Evolutionary conservation across 2,888 invertebrate genomes (phyloP).

Genomic region (Ormyrus labotus): DNA sequence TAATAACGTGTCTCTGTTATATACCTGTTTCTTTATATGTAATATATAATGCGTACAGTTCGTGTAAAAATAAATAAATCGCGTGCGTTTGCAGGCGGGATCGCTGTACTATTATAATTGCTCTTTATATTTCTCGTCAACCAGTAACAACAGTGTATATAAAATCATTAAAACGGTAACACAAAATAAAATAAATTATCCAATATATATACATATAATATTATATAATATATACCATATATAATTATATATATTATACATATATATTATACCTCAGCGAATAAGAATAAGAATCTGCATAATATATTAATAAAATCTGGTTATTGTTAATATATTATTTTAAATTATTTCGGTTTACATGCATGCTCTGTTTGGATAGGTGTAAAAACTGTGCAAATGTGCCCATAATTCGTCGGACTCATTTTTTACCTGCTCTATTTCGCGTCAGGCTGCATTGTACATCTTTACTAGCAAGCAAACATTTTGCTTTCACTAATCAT

Average conservation of each 20-base stretch:
- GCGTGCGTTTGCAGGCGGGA: conserved; percentile 54
- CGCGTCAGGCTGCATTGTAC: background rate
- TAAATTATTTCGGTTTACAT: conserved; percentile 67
- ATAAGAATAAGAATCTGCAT: conserved; percentile 71
- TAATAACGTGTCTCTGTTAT: conserved; percentile 46
- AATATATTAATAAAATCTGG: conserved; percentile 74
- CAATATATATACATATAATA: conserved; percentile 67
- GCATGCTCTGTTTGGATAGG: conserved; percentile 62
- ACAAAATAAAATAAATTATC: conserved; percentile 75
- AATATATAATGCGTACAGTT: conserved; percentile 55
- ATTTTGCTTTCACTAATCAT: conserved; percentile 8
- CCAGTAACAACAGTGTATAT: conserved; percentile 73
- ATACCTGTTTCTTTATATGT: conserved; percentile 53
- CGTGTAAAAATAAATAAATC: conserved; percentile 60
- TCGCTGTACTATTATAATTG: conserved; percentile 59
- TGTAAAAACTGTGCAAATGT: conserved; percentile 70
- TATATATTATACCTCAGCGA: conserved; percentile 59
- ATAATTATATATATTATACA: conserved; percentile 66
- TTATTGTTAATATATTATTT: conserved; percentile 65
- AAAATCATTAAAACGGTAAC: conserved; percentile 75
- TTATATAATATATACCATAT: conserved; percentile 60
- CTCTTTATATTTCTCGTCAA: conserved; percentile 64
- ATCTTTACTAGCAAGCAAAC: background rate
- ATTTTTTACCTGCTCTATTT: conserved; percentile 17
- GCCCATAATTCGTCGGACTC: conserved; percentile 59